phyloP scores from a whole-genome alignment of 2,113 vertebrate genomes.

The Sisor rabdophorus region DNA sequence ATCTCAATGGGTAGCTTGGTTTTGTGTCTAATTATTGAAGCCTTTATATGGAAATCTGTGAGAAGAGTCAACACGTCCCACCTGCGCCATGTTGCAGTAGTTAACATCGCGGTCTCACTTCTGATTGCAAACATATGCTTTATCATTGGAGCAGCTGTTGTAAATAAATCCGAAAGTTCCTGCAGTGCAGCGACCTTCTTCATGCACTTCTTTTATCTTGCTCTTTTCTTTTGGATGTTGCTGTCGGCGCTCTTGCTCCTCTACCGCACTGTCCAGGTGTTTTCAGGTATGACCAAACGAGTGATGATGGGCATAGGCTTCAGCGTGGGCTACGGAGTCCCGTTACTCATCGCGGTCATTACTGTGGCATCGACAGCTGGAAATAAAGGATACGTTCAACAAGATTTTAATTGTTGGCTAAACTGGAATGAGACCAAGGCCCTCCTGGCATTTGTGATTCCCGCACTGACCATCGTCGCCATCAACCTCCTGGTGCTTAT shows the following conservation, averaged over 20 bases:
- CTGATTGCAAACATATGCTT: constrained; percentile 78
- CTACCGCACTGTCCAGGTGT: constrained; percentile 70
- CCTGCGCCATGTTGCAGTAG: constrained; percentile 79
- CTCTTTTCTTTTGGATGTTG: constrained; percentile 92
- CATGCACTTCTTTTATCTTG: constrained; percentile 84
- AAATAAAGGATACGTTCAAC: constrained; percentile 62
- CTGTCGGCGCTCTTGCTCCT: constrained; percentile 78
- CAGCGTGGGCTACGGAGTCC: constrained; percentile 76
- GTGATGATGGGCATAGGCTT: constrained; percentile 73
- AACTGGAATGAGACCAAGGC: constrained; percentile 78
- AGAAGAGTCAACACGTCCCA: constrained; percentile 75
- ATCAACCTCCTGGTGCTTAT: constrained; percentile 79
- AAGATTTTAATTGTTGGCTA: constrained; percentile 76
- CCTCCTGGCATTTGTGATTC: constrained; percentile 78
- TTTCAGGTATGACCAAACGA: constrained; percentile 61
- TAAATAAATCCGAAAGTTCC: constrained; percentile 36
- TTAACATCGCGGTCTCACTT: constrained; percentile 79
- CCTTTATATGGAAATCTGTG: constrained; percentile 70
- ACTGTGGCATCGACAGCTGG: constrained; percentile 77
- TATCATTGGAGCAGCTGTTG: constrained; percentile 63
- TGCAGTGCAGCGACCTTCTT: constrained; percentile 82
- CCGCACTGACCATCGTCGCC: constrained; percentile 74
- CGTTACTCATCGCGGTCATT: constrained; percentile 74
- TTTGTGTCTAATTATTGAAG: constrained; percentile 75
- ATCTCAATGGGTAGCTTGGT: constrained; percentile 76